phyloP scores from a whole-genome alignment of 2,797 vertebrate species.

The Amblyopsis hoosieri region DNA sequence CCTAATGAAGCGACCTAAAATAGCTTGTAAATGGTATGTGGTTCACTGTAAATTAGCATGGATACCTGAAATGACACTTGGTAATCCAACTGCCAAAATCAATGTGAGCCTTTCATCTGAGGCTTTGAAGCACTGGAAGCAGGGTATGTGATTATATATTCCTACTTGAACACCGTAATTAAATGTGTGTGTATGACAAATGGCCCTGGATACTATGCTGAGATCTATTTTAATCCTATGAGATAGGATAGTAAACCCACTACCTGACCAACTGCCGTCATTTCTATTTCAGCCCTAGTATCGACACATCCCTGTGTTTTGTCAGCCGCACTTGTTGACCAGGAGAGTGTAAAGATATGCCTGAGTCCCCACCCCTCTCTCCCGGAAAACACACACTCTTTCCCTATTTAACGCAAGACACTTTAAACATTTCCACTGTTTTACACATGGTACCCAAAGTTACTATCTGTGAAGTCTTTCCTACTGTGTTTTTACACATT shows the following conservation, averaged over 20 bases:
- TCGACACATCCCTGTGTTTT: slow-evolving; percentile 48
- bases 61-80: too few species aligned
- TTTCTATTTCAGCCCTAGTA: slow-evolving; percentile 45
- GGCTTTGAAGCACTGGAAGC: neutral
- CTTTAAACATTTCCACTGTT: too few species aligned
- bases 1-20: too few species aligned
- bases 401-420: neutral
- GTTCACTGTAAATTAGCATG: too few species aligned
- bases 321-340: slow-evolving; percentile 38
- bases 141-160: too few species aligned
- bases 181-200: too few species aligned
- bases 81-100: too few species aligned
- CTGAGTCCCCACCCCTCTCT: neutral
- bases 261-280: slow-evolving; percentile 13
- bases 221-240: slow-evolving; percentile 33
- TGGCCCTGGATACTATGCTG: too few species aligned
- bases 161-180: too few species aligned
- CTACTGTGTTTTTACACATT: neutral
- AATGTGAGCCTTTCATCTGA: neutral
- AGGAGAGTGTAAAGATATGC: slow-evolving; percentile 24
- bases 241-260: slow-evolving; percentile 35
- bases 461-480: too few species aligned
- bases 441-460: too few species aligned
- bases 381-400: neutral
- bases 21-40: too few species aligned